Percentiles rank a stretch among this genome's conserved stretches.
Conservation (phyloP, 2,888 invertebrate genomes). For the Sicus ferrugineus region DNA sequence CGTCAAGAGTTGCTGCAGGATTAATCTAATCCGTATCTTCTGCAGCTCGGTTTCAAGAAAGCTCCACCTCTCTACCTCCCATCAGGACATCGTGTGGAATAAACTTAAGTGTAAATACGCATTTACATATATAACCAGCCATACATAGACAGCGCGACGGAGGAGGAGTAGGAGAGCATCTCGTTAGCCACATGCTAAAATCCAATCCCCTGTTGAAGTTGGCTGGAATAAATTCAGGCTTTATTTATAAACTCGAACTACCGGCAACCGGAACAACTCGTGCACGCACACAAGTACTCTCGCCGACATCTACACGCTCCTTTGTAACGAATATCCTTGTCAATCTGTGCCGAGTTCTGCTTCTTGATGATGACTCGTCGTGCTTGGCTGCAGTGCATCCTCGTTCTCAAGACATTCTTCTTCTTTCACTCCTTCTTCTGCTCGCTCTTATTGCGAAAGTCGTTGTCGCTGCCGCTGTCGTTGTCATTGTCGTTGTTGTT, state of each 20-base stretch:
- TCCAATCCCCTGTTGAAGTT: not conserved
- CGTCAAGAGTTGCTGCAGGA: not conserved
- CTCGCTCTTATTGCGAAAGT: not conserved
- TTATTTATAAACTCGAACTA: not conserved
- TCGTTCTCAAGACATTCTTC: not conserved
- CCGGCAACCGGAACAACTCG: not conserved
- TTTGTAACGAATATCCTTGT: not conserved
- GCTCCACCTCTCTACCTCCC: not conserved
- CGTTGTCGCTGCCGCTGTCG: not conserved
- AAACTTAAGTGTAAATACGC: not conserved
- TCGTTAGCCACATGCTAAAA: not conserved
- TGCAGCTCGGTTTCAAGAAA: not conserved
- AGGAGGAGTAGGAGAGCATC: not conserved
- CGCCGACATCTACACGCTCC: not conserved
- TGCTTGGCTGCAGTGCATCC: not conserved
- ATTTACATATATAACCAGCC: not conserved
- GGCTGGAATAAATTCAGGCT: not conserved
- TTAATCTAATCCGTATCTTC: not conserved
- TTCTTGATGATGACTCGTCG: not conserved
- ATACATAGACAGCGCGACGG: not conserved
- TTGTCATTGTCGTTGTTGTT: not conserved
- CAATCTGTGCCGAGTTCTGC: not conserved
- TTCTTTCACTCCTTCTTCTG: not conserved
- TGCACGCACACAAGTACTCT: not conserved
- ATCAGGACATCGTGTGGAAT: not conserved